Base-by-base conservation (phyloP, 2,113 vertebrate species). In the Thalassoma bifasciatum region DNA sequence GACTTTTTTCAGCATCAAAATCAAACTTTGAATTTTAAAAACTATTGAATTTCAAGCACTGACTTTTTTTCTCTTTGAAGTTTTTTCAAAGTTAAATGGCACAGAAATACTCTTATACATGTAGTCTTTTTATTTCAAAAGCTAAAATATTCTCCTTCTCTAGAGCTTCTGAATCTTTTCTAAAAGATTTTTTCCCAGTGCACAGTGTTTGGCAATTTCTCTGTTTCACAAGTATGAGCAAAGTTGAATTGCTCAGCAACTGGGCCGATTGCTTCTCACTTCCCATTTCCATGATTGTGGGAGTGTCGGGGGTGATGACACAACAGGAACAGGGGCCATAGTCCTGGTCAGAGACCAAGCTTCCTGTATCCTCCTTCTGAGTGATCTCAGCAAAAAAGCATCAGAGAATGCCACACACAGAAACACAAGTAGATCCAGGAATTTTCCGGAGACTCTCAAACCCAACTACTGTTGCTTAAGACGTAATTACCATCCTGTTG, bases 251-350 rank as follows among this genome's bases (percentile, higher is more conserved):
- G 24, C 46, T 24, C 16, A 65, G 38, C 14, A 42, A 49, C 74
- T 58, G 24, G 21, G 42, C 49, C 64, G 50, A 79, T 80, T 74
- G 66, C 83, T 73, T 81, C 47, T 81, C 57, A 66, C 81, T 91
- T 93, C 85, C 83, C 52, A 78, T 83, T 82, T 67, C 50, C 52
- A 47, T 14, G 8, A 30, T 46, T 36, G 42, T 54, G 62, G 12
- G 65, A 56, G 66, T 16, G 44, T 5, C 12, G 47, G 51, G 53
- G 58, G 49, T 51, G 42, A 80, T 86, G 75, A 90, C 77, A 85
- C 73, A 82, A 88, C 69, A 86, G 86, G 87, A 91, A 58, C 13
- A 71, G 54, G 75, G 64, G 70, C 61, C 46, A 49, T 62, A 54
- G 21, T 66, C 24, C 36, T 6, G 21, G 66, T 84, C 62, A 79